Base-by-base conservation (phyloP, 2,888 invertebrate genomes). In the Ctena decussata region DNA sequence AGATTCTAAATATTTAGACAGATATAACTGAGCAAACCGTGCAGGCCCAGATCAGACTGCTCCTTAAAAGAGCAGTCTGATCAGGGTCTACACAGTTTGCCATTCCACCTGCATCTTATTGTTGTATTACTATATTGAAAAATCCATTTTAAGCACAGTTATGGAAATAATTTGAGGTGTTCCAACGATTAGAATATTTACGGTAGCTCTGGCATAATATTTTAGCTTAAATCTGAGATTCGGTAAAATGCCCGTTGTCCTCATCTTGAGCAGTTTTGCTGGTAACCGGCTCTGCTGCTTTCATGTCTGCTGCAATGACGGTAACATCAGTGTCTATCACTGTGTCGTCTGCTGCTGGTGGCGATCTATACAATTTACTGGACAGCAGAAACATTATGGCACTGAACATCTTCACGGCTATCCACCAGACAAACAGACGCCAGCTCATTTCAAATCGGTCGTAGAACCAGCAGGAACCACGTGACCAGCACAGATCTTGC, bases 381-480 rank as follows among this genome's bases (percentile, higher is more conserved):
- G 97, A 97, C 57, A 97, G 91, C 92, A 97, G 97, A 81, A 97
- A 97, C 71, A 88, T 79, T 0, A 84, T 11, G 0, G 87, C 81
- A 74, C 89, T 86, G 35, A 91, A 65, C 0, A 86, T 69, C 49
- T 91, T 91, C 30, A 92, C 80, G 18, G 70, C 80, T 8, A 86
- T 71, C 87, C 91, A 91, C 87, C 89, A 86, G 1, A 79, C 35
- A 76, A 92, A 91, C 8, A 91, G 41, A 37, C 85, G 80, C 87
- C 86, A 81, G 27, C 97, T 96, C 93, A 97, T 97, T 60, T 96
- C 96, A 24, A 96, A 96, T 87, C 96, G 96, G 94, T 97, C 97
- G 91, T 97, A 97, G 39, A 97, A 95, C 96, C 97, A 97, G 90
- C 97, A 97, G 91, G 97, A 97, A 12, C 97, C 97, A 46, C 95